These are phyloP conservation scores for Ellobius talpinus DNA, from an alignment of 2,113 vertebrate genomes.

Conservation along the genomic window DNA sequence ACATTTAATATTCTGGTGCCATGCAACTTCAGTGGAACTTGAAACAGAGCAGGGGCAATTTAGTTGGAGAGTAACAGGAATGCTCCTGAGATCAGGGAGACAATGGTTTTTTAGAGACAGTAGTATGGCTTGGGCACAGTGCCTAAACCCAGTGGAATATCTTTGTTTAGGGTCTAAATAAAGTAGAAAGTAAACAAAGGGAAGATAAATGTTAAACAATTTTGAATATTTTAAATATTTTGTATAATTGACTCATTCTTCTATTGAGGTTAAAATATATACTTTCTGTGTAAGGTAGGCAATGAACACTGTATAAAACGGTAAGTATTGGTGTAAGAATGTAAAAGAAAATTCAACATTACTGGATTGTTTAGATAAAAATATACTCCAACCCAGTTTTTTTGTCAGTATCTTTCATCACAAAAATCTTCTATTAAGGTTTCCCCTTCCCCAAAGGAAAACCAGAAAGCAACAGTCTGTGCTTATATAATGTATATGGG, in stretches of 20 bases:
- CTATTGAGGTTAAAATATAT: background rate
- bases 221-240: background rate
- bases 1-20: background rate
- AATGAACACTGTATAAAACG: background rate
- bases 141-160: background rate
- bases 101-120: background rate
- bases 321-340: background rate
- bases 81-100: background rate
- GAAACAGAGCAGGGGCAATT: background rate
- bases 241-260: background rate
- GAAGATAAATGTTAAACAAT: background rate
- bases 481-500: background rate
- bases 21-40: background rate
- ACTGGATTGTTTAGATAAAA: constrained; percentile 26
- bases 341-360: background rate
- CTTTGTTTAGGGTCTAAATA: background rate
- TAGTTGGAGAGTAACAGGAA: background rate
- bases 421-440: constrained; percentile 52
- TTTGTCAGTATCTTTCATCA: constrained; percentile 72
- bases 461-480: constrained; percentile 59
- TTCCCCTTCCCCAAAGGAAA: background rate
- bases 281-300: background rate
- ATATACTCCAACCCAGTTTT: constrained; percentile 71
- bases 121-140: background rate
- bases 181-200: background rate